Evolutionary conservation across 1,140 invertebrate species (phyloP).

Genomic region (Hyphantria cunea): DNA sequence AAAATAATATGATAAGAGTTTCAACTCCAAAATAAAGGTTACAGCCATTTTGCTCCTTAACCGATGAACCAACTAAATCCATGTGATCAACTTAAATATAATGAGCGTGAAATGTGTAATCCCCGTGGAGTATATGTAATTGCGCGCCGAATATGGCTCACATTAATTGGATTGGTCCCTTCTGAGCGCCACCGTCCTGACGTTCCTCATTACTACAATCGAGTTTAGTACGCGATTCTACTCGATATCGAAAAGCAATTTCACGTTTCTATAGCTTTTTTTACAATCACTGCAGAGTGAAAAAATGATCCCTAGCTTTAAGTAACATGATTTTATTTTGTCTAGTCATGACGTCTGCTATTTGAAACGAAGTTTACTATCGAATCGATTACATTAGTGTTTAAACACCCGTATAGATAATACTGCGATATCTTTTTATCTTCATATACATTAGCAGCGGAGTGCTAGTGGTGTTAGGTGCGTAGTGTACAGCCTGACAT

Average conservation of each 20-base stretch:
- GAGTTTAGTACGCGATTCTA: slow-evolving; percentile 41
- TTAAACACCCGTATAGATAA: no score
- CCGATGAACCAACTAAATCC: slow-evolving; percentile 4
- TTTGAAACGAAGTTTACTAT: neutral
- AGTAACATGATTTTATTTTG: slow-evolving; percentile 3
- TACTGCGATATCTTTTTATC: no score
- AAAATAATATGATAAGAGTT: no score
- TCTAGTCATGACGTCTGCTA: neutral
- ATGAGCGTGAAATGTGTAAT: slow-evolving; percentile 36
- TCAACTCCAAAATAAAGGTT: no score
- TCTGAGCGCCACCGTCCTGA: slow-evolving; percentile 41
- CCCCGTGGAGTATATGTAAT: slow-evolving; percentile 42
- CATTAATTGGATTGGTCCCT: slow-evolving; percentile 54
- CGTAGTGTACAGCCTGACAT: neutral
- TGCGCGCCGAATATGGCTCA: slow-evolving; percentile 43
- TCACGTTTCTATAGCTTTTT: slow-evolving; percentile 6
- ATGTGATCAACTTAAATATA: slow-evolving; percentile 19
- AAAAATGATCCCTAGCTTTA: slow-evolving; percentile 3
- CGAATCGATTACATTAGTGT: neutral
- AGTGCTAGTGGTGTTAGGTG: no score
- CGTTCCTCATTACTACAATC: slow-evolving; percentile 48
- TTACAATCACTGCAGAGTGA: slow-evolving; percentile 2
- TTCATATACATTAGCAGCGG: no score
- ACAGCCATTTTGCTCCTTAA: neutral
- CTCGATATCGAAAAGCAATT: slow-evolving; percentile 23